Evolutionary conservation across 2,888 invertebrate species (phyloP), one percentile per base, ranked within the genome.

Genomic region (Yponomeuta malinellus): DNA sequence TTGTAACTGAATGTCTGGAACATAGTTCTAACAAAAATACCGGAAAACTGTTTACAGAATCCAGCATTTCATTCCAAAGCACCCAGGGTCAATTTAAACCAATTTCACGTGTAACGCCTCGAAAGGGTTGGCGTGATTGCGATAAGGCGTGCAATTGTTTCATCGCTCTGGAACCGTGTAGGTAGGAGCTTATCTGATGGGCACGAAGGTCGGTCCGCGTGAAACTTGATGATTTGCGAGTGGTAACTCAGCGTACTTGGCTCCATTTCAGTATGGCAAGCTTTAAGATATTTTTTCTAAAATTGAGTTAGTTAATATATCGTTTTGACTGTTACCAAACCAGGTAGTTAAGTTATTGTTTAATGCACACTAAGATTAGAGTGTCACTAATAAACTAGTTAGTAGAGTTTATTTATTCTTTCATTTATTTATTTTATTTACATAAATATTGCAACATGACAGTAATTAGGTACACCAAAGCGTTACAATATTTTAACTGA

Each of bases 121-220:
- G 73, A 29, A 72, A 72, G 70, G 72, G 72, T 67, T 67, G 63
- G 75, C 73, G 71, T 85, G 85, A 91, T 90, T 90, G 79, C 77
- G 91, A 91, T 91, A 91, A 81, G 78, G 75, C 74, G 76, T 78
- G 82, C 87, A 91, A 90, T 90, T 90, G 90, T 90, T 91, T 89
- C 88, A 68, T 71, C 66, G 71, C 68, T 48, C 43, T 77, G 68
- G 72, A 72, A 74, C 71, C 65, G 72, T 69, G 71, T 71, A 71
- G 63, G 70, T 71, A 69, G 48, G 52, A 48, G 71, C 72, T 71
- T 69, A 71, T 23, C 67, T 70, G 68, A 64, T 72, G 71, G 71
- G 71, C 69, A 69, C 64, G 68, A n/a, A 31, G 23, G 43, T n/a
- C 37, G 12, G 10, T 10, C 69, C 31, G 48, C 3, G 29, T 52